Percentiles rank a stretch among this genome's conserved stretches.
phyloP scores from a whole-genome alignment of 2,888 invertebrate genomes.

The Vannuccia rotundouncinata region DNA sequence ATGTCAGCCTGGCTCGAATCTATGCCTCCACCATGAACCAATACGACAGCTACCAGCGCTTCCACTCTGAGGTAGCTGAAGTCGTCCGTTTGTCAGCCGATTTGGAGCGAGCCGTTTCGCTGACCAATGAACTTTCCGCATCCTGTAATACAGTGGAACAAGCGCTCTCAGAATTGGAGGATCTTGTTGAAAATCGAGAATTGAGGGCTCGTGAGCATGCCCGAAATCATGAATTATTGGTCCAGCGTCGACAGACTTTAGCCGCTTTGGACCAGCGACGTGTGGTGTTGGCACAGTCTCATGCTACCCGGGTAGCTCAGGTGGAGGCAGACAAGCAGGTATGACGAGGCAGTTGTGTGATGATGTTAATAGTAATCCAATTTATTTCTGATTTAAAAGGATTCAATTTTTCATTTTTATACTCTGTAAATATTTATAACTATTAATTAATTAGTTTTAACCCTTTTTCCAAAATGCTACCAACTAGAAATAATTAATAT shows the following conservation, averaged over 20 bases:
- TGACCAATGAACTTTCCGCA: neutral
- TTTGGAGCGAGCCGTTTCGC: neutral
- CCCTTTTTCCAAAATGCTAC: no score
- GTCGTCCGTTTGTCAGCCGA: neutral
- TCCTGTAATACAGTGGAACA: neutral
- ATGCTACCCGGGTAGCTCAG: neutral
- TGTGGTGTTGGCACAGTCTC: neutral
- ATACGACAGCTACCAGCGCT: neutral
- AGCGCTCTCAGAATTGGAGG: neutral
- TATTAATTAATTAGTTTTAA: no score
- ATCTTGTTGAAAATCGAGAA: neutral
- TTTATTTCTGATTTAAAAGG: no score
- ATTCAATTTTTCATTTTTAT: no score
- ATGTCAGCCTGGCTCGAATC: neutral
- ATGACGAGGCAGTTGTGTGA: neutral
- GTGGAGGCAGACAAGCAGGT: neutral
- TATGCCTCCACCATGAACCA: neutral
- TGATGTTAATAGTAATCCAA: no score
- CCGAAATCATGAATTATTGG: neutral
- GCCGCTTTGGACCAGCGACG: neutral
- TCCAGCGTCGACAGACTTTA: neutral
- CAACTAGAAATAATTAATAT: no score
- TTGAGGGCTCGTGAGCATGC: neutral
- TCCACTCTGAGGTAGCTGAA: neutral
- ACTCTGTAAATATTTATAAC: no score